These are phyloP conservation scores for Pithys albifrons DNA, from an alignment of 2,113 vertebrate species.

Conservation along the genomic window DNA sequence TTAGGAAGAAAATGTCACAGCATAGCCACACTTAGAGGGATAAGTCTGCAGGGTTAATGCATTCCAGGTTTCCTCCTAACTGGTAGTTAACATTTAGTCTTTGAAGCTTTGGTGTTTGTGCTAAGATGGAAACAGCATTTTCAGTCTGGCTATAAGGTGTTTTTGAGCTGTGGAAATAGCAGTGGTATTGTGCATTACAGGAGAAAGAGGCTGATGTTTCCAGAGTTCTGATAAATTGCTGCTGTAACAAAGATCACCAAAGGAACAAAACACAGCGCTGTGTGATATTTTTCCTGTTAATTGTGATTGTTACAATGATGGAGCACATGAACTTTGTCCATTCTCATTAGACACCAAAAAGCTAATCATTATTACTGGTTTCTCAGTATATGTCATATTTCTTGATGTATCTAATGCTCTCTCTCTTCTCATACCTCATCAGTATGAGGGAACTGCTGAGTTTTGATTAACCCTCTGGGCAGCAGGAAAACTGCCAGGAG, in stretches of 20 bases:
- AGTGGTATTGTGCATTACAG: not conserved
- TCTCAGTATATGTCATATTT: not conserved
- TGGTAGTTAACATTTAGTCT: not conserved
- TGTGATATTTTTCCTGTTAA: not conserved
- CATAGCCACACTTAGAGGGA: not conserved
- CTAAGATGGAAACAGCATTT: not conserved
- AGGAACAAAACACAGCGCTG: not conserved
- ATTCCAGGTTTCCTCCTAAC: not conserved
- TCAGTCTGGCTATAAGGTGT: not conserved
- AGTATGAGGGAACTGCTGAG: not conserved
- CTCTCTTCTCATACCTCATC: not conserved
- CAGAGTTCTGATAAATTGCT: constrained; percentile 14
- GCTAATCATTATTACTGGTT: not conserved
- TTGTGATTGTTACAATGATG: not conserved
- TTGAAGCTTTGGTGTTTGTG: not conserved
- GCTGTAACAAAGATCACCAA: not conserved
- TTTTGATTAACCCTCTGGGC: not conserved
- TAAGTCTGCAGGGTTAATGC: not conserved
- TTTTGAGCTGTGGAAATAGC: not conserved
- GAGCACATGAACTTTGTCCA: not conserved
- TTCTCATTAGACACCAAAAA: not conserved
- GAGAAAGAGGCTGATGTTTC: not conserved
- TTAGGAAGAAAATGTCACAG: not conserved
- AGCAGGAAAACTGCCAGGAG: not conserved
- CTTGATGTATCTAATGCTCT: not conserved